phyloP scores from a whole-genome alignment of 2,797 vertebrate species.

The Crypturellus tataupa region DNA sequence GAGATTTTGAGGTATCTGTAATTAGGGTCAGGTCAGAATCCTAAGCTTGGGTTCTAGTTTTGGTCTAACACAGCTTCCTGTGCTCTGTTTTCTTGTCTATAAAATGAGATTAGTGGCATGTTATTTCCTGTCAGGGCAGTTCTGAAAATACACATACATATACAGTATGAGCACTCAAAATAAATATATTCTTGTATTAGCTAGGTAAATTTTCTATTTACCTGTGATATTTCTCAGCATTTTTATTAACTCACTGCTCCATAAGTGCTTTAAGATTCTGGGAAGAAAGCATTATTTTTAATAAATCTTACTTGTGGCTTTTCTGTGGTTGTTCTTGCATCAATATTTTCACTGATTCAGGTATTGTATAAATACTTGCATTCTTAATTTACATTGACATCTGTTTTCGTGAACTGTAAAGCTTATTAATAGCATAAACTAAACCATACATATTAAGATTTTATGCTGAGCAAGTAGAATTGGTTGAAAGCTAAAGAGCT shows the following conservation, averaged over 20 bases:
- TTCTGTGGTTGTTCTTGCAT: neutral
- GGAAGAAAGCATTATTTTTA: neutral
- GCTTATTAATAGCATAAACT: neutral
- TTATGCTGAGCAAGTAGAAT: conserved; percentile 16
- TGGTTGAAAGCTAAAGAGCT: neutral
- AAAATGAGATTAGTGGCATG: neutral
- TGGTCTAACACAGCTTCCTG: neutral
- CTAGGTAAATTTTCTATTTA: neutral
- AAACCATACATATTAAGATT: neutral
- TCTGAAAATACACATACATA: neutral
- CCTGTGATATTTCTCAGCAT: neutral
- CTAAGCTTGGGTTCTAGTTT: neutral
- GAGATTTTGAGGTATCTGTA: neutral
- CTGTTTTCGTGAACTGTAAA: neutral
- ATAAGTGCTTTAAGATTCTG: neutral
- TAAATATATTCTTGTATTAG: neutral
- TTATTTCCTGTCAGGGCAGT: neutral
- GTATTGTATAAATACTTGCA: neutral
- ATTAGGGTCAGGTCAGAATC: neutral
- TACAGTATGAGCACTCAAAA: neutral
- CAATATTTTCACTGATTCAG: neutral
- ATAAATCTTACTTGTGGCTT: neutral
- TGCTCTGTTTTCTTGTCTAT: neutral
- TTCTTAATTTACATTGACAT: neutral
- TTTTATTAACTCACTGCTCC: neutral